Evolutionary conservation across 2,113 vertebrate genomes (phyloP).

Genomic region (Benitochromis conjunctus): DNA sequence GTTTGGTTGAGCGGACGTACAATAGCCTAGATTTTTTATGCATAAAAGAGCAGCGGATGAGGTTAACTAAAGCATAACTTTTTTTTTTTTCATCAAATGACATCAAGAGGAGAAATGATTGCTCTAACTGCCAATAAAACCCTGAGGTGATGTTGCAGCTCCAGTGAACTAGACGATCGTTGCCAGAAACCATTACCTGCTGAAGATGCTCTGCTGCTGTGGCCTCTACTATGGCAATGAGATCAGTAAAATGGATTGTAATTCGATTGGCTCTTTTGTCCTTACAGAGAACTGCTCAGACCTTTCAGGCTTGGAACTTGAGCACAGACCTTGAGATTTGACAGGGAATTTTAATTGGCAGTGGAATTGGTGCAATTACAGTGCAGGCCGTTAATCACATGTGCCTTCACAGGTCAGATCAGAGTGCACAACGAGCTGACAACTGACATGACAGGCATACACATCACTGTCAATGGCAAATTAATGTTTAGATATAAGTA

Average conservation of each 20-base stretch:
- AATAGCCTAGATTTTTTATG: background rate
- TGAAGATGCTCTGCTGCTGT: conserved; percentile 13
- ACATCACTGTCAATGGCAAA: background rate
- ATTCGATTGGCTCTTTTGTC: conserved; percentile 46
- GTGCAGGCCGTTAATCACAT: background rate
- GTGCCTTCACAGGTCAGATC: background rate
- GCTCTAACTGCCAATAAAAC: conserved; percentile 48
- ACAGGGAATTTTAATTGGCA: conserved; percentile 42
- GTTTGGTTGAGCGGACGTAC: background rate
- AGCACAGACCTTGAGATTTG: background rate
- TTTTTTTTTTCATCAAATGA: conserved; percentile 17
- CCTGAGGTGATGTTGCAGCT: conserved; percentile 65
- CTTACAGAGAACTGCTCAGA: conserved; percentile 8
- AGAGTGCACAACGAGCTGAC: background rate
- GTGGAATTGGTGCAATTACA: background rate
- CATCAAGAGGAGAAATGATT: conserved; percentile 32
- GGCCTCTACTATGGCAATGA: conserved; percentile 37
- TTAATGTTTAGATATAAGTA: background rate
- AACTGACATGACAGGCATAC: background rate
- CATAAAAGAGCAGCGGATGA: background rate
- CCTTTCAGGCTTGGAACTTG: background rate
- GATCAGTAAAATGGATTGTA: conserved; percentile 49
- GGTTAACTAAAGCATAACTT: conserved; percentile 40
- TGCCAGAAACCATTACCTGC: conserved; percentile 64
- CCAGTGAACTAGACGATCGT: conserved; percentile 64